Conservation (phyloP, 1,140 invertebrate genomes). For the Drosophila pectinifera region DNA sequence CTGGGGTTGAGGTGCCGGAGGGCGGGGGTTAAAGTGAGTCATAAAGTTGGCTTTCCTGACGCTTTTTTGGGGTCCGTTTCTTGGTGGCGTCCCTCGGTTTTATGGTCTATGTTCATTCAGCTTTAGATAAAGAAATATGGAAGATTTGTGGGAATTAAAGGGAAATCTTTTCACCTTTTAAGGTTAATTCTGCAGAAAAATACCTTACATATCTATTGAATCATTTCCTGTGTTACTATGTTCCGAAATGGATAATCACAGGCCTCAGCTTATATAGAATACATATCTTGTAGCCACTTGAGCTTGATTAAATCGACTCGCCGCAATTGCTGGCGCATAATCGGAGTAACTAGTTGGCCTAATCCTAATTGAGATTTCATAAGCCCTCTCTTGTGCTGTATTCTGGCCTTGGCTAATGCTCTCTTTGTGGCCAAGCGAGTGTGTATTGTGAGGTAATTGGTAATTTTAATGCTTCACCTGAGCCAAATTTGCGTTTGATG, state of each 20-base stretch:
- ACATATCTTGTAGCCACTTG: background rate
- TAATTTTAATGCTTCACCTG: slow-evolving; percentile 79
- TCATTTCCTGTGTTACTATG: background rate
- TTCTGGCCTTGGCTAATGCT: slow-evolving; percentile 18
- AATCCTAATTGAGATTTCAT: slow-evolving; percentile 51
- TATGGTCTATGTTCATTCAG: slow-evolving; percentile 13
- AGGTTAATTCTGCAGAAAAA: background rate
- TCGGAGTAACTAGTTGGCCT: slow-evolving; percentile 35
- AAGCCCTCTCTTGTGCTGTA: background rate
- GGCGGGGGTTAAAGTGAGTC: slow-evolving; percentile 25
- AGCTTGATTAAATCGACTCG: slow-evolving; percentile 21
- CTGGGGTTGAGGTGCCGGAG: slow-evolving; percentile 21
- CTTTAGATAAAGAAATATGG: slow-evolving; percentile 3
- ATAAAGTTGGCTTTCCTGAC: slow-evolving; percentile 44
- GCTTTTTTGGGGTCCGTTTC: slow-evolving; percentile 21
- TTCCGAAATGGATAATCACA: too few relatives aligned
- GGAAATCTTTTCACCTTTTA: background rate
- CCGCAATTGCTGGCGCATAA: slow-evolving; percentile 16
- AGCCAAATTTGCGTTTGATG: slow-evolving; percentile 67
- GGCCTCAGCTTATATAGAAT: background rate
- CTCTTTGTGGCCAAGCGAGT: slow-evolving; percentile 39
- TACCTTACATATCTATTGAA: background rate
- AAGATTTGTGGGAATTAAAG: background rate
- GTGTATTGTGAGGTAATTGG: slow-evolving; percentile 66
- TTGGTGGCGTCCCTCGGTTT: slow-evolving; percentile 1